phyloP scores from a whole-genome alignment of 2,888 invertebrate genomes.

The Maniola hyperantus region DNA sequence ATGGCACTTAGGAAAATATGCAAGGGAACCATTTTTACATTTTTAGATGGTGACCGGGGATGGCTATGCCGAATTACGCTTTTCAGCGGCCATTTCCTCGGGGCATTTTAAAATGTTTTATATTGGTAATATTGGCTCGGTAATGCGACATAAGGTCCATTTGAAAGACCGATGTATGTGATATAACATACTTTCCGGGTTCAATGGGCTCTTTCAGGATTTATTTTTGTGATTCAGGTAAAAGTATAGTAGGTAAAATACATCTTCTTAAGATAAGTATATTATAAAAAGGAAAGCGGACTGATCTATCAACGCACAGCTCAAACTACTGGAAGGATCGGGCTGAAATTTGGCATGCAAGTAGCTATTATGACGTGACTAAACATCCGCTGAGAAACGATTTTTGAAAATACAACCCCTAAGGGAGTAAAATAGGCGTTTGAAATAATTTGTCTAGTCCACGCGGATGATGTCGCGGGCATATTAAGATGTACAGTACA shows the following conservation, averaged over 20 bases:
- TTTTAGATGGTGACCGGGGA: conserved; percentile 78
- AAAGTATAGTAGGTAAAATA: neutral
- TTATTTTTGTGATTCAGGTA: neutral
- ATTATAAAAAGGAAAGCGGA: no score
- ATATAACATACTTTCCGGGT: neutral
- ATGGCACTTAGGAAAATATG: conserved; percentile 81
- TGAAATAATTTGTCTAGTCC: no score
- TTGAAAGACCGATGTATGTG: conserved; percentile 21
- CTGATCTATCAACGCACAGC: no score
- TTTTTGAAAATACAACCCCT: no score
- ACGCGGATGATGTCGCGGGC: no score
- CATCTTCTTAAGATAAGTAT: no score
- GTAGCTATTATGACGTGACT: no score
- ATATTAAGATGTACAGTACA: no score
- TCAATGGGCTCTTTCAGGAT: neutral
- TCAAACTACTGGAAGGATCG: no score
- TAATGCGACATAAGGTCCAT: conserved; percentile 19
- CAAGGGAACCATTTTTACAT: conserved; percentile 82
- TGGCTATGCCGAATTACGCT: conserved; percentile 75
- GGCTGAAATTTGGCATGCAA: no score
- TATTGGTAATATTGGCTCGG: conserved; percentile 35
- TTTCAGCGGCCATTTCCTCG: conserved; percentile 68
- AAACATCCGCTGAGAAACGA: no score
- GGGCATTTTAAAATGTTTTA: conserved; percentile 64
- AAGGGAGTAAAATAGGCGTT: no score